Evolutionary conservation across 2,113 vertebrate species (phyloP).

Genomic region (Leucoraja erinaceus): DNA sequence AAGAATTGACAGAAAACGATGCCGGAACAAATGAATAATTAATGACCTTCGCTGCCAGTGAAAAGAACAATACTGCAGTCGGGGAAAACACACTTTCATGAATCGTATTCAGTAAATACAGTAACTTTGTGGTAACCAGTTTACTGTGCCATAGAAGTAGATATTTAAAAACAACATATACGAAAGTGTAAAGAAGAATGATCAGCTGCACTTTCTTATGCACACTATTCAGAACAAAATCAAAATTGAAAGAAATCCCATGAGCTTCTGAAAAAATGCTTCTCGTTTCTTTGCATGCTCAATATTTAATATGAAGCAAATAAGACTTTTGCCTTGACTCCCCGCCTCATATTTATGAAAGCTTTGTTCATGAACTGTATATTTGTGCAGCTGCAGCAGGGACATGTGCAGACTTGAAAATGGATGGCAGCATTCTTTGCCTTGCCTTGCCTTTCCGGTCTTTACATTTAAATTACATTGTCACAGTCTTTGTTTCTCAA

Average conservation of each 20-base stretch:
- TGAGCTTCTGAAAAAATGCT: not conserved
- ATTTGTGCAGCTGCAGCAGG: not conserved
- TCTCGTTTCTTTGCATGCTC: not conserved
- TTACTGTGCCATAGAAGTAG: not conserved
- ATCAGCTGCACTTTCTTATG: not conserved
- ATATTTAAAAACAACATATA: not conserved
- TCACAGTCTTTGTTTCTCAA: not conserved
- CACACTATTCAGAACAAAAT: not conserved
- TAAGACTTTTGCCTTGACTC: not conserved
- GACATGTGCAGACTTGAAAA: conserved; percentile 1
- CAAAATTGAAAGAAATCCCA: not conserved
- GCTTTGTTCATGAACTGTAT: not conserved
- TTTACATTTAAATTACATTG: not conserved
- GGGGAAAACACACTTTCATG: not conserved
- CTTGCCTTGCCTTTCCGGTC: not conserved
- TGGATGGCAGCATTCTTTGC: not conserved
- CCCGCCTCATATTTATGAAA: not conserved
- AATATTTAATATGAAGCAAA: not conserved
- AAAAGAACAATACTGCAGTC: not conserved
- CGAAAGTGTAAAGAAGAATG: not conserved
- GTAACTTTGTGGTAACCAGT: not conserved
- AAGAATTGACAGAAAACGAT: not conserved
- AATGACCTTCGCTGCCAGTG: not conserved
- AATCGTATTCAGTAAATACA: not conserved
- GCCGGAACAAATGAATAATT: not conserved